phyloP scores from a whole-genome alignment of 2,888 invertebrate species.

The Heteropelma amictum region DNA sequence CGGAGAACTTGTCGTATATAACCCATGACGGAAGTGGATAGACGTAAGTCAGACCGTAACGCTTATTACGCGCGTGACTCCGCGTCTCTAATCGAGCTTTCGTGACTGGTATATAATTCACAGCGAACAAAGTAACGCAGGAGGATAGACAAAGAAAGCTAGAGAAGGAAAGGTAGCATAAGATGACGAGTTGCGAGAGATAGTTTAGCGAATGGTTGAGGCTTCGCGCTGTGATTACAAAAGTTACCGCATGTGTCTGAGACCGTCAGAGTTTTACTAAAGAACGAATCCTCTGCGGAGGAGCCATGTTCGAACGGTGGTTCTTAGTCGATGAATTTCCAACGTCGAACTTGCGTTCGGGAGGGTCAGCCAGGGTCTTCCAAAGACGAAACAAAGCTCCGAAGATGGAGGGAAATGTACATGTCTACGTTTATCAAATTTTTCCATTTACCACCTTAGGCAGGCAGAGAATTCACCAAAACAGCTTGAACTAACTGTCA shows the following conservation, averaged over 20 bases:
- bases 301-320: background rate
- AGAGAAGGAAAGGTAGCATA: background rate
- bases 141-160: background rate
- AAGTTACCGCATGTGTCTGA: conserved; percentile 67
- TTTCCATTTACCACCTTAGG: no score
- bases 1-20: conserved; percentile 30
- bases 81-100: conserved; percentile 71
- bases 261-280: conserved; percentile 45
- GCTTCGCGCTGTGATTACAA: conserved; percentile 69
- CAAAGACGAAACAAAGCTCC: no score
- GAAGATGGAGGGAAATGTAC: no score
- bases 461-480: no score
- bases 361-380: no score
- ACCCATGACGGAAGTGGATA: conserved; percentile 52
- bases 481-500: no score
- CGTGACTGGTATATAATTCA: conserved; percentile 64
- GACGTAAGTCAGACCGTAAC: conserved; percentile 56
- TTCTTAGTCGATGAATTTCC: conserved; percentile 10
- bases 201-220: conserved; percentile 65
- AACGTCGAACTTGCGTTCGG: no score
- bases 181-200: conserved; percentile 38
- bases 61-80: conserved; percentile 68
- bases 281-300: conserved; percentile 55
- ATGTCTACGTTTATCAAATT: no score
- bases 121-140: conserved; percentile 25